Conservation (phyloP, 2,113 vertebrate genomes). For the Hiodon tergisus region DNA sequence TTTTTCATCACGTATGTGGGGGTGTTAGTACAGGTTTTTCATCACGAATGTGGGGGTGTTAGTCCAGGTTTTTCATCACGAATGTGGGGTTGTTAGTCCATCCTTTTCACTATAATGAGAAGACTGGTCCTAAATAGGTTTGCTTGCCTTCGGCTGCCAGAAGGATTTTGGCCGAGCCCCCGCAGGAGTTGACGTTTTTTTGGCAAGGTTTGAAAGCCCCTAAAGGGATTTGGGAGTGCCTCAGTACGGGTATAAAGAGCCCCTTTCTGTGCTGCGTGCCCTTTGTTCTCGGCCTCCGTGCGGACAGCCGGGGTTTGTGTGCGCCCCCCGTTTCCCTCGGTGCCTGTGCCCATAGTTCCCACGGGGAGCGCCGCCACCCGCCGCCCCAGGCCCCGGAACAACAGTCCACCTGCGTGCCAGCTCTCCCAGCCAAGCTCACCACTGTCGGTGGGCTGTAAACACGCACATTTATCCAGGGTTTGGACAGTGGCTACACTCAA, state of each 20-base stretch:
- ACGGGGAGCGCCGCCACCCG: neutral
- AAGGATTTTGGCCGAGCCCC: neutral
- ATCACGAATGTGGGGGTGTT: neutral
- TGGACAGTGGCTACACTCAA: neutral
- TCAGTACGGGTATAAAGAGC: no score
- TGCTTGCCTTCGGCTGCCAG: neutral
- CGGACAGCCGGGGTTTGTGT: neutral
- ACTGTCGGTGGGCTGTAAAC: slow-evolving; percentile 7
- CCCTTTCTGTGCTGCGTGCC: no score
- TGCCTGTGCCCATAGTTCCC: neutral
- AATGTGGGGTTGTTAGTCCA: neutral
- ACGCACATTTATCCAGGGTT: neutral
- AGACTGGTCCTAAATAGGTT: neutral
- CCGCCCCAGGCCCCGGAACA: no score
- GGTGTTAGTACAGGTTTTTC: neutral
- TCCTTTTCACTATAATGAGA: neutral
- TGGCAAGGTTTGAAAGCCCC: no score
- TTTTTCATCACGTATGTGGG: neutral
- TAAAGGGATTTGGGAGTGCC: no score
- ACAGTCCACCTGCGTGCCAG: neutral
- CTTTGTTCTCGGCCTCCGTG: no score
- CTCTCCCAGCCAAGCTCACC: neutral
- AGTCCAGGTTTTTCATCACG: neutral
- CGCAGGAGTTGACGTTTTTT: neutral
- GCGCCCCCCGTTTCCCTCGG: neutral